Evolutionary conservation across 2,888 invertebrate genomes (phyloP).

Genomic region (Tenthredo livida): DNA sequence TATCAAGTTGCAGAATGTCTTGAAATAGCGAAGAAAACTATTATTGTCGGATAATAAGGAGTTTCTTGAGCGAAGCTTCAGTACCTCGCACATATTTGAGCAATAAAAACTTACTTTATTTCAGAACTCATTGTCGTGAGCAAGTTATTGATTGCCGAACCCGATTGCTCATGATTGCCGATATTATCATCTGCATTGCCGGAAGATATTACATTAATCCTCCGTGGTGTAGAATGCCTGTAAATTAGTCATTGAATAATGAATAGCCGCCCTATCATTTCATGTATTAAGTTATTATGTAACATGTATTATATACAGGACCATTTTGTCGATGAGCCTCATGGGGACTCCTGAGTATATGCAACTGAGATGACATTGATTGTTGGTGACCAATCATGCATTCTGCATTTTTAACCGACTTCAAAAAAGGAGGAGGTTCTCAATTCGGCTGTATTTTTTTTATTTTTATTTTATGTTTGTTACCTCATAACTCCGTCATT

Average conservation of each 20-base stretch:
- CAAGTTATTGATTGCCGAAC: background rate
- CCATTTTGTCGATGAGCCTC: constrained; percentile 12
- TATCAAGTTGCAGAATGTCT: constrained; percentile 17
- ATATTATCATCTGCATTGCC: constrained; percentile 20
- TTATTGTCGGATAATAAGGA: constrained; percentile 9
- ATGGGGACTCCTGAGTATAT: constrained; percentile 17
- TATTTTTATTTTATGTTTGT: no score
- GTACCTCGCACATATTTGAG: constrained; percentile 1
- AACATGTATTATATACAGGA: constrained; percentile 11
- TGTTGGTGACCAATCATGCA: constrained; percentile 17
- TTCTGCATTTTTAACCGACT: no score
- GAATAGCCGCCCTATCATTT: constrained; percentile 7
- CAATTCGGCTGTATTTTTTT: no score
- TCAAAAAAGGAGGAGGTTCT: no score
- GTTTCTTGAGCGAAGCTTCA: constrained; percentile 13
- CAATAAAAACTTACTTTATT: constrained; percentile 20
- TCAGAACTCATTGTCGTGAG: constrained; percentile 9
- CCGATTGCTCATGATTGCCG: constrained; percentile 13
- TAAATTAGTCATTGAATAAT: background rate
- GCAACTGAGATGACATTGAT: constrained; percentile 15
- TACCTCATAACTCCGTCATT: no score
- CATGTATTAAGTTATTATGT: background rate
- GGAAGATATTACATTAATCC: constrained; percentile 16
- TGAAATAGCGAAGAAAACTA: constrained; percentile 14
- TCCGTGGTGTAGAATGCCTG: constrained; percentile 17